A percentile compares a stretch with the other conserved stretches of the same genome.
Evolutionary conservation across 2,888 invertebrate species (phyloP).

Genomic region (Sylvicola fuscatus): DNA sequence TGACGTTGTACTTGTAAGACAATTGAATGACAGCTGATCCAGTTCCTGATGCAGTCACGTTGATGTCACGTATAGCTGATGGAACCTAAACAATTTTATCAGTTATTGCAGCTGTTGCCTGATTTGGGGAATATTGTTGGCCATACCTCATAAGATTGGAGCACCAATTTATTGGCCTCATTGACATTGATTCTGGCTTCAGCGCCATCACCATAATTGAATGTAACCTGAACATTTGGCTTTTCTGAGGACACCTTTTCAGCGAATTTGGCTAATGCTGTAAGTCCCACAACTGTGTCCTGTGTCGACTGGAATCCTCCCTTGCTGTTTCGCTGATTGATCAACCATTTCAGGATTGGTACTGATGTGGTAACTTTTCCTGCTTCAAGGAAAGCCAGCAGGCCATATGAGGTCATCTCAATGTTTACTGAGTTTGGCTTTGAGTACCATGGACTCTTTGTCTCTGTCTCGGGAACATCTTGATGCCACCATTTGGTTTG

Average conservation of each 20-base stretch:
- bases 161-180: constrained; percentile 55
- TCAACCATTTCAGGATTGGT: constrained; percentile 50
- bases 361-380: constrained; percentile 18
- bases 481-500: constrained; percentile 39
- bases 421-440: constrained; percentile 44
- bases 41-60: constrained; percentile 55
- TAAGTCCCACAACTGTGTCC: constrained; percentile 56
- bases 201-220: constrained; percentile 20
- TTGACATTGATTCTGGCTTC: constrained; percentile 36
- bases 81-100: constrained; percentile 14
- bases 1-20: constrained; percentile 60
- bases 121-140: too few relatives aligned
- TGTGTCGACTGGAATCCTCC: constrained; percentile 62
- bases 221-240: constrained; percentile 23
- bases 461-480: constrained; percentile 25
- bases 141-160: constrained; percentile 63
- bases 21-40: constrained; percentile 64
- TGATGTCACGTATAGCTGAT: constrained; percentile 34
- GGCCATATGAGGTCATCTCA: constrained; percentile 74
- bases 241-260: constrained; percentile 29
- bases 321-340: constrained; percentile 38
- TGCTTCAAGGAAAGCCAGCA: constrained; percentile 43
- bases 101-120: too few relatives aligned
- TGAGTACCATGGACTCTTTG: constrained; percentile 35
- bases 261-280: constrained; percentile 45